Conservation (phyloP, 1,140 invertebrate species). For the Pygmarrhopalites habei region DNA sequence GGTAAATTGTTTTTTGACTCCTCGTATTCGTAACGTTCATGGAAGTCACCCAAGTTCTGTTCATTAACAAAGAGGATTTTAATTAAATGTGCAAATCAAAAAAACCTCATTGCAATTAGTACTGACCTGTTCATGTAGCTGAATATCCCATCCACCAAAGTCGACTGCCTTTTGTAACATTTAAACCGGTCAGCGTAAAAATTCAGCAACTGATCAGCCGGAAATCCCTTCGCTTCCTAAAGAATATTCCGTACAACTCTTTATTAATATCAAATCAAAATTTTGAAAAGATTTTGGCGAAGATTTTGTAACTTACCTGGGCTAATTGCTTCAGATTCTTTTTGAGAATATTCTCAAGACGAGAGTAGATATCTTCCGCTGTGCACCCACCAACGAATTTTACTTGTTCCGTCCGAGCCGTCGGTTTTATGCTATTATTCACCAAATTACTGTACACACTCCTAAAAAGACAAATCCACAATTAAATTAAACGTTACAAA, state of each 20-base stretch:
- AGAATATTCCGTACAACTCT: neutral
- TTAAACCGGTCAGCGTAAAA: neutral
- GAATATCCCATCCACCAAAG: neutral
- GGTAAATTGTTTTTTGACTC: too few species aligned
- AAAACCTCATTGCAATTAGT: too few species aligned
- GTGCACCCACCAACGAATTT: too few species aligned
- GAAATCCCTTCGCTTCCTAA: neutral
- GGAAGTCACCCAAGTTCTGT: too few species aligned
- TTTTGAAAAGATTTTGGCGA: neutral
- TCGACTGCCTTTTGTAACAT: neutral
- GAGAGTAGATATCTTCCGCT: neutral
- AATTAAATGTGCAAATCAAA: too few species aligned
- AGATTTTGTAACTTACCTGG: neutral
- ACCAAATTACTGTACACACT: too few species aligned
- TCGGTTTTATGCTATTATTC: too few species aligned
- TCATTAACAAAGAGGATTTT: too few species aligned
- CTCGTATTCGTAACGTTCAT: too few species aligned
- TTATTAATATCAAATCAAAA: neutral
- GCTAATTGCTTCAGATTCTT: neutral
- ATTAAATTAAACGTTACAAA: too few species aligned
- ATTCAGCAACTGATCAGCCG: neutral
- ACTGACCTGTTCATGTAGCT: neutral
- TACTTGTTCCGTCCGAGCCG: too few species aligned
- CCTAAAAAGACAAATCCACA: too few species aligned
- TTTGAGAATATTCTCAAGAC: neutral